These are phyloP conservation scores for Neuroterus valhalla DNA, from an alignment of 1,140 invertebrate species.

Conservation along the genomic window DNA sequence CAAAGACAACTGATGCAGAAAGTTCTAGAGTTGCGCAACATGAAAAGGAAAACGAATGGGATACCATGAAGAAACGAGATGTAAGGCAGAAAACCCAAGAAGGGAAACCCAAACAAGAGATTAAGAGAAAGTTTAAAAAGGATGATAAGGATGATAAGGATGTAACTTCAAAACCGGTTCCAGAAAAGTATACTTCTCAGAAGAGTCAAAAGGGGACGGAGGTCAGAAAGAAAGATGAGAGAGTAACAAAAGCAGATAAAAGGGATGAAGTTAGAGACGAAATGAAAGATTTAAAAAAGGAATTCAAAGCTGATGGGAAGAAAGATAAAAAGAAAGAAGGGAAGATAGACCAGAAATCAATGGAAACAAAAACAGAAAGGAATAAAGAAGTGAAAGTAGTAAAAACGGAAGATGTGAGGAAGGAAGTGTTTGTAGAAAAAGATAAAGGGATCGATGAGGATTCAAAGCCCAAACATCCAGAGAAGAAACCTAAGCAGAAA, in stretches of 20 bases:
- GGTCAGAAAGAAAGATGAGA: slow-evolving; percentile 35
- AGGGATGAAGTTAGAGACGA: slow-evolving; percentile 18
- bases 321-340: slow-evolving; percentile 31
- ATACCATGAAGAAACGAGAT: slow-evolving; percentile 58
- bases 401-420: background rate
- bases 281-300: slow-evolving; percentile 27
- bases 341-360: background rate
- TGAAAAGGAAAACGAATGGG: slow-evolving; percentile 53
- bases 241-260: slow-evolving; percentile 33
- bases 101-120: slow-evolving; percentile 19
- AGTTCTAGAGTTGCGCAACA: slow-evolving; percentile 31
- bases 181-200: slow-evolving; percentile 4
- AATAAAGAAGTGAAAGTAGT: slow-evolving; percentile 29
- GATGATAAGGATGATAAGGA: slow-evolving; percentile 7
- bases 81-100: slow-evolving; percentile 49
- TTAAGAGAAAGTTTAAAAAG: slow-evolving; percentile 19
- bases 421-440: background rate
- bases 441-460: slow-evolving; percentile 35
- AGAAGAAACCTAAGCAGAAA: slow-evolving; percentile 70
- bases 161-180: background rate
- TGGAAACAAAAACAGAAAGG: slow-evolving; percentile 29
- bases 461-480: slow-evolving; percentile 24
- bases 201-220: slow-evolving; percentile 29
- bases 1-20: slow-evolving; percentile 30
- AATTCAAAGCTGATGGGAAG: slow-evolving; percentile 6